Evolutionary conservation across 35 echinoderm and acorn worm genomes (phyloP).

Genomic region (Eucidaris tribuloides): DNA sequence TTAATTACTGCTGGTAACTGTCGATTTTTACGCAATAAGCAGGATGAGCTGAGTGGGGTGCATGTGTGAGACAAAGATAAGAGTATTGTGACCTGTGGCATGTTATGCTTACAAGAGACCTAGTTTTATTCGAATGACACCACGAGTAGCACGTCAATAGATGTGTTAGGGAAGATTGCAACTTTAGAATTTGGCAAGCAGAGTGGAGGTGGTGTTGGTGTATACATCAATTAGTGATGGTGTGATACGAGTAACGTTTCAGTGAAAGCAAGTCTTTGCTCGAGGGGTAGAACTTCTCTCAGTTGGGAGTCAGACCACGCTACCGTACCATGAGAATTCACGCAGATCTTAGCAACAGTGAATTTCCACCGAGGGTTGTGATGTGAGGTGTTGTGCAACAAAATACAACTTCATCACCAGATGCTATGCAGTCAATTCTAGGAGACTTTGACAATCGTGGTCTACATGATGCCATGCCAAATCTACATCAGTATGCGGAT

Average conservation of each 20-base stretch:
- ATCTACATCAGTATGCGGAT: conserved; percentile 22
- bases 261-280: conserved; percentile 25
- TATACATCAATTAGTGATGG: conserved; percentile 37
- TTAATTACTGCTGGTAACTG: no score
- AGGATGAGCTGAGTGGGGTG: no score
- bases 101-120: no score
- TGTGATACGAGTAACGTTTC: conserved; percentile 9
- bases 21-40: no score
- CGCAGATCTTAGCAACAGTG: conserved; percentile 34
- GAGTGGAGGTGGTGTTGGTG: conserved; percentile 36
- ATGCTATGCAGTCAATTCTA: not conserved
- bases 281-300: conserved; percentile 20
- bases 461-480: not conserved
- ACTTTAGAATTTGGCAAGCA: conserved; percentile 22
- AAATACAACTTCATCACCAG: not conserved
- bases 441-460: conserved; percentile 37
- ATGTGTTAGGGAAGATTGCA: conserved; percentile 9
- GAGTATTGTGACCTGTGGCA: no score
- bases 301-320: conserved; percentile 15
- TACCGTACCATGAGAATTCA: conserved; percentile 41
- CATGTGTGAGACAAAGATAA: no score
- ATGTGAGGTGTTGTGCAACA: not conserved
- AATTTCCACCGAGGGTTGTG: not conserved
- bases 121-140: not conserved
- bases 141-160: not conserved